Evolutionary conservation across 2,113 vertebrate genomes (phyloP).

Genomic region (Cyprinodon brontotheroides): DNA sequence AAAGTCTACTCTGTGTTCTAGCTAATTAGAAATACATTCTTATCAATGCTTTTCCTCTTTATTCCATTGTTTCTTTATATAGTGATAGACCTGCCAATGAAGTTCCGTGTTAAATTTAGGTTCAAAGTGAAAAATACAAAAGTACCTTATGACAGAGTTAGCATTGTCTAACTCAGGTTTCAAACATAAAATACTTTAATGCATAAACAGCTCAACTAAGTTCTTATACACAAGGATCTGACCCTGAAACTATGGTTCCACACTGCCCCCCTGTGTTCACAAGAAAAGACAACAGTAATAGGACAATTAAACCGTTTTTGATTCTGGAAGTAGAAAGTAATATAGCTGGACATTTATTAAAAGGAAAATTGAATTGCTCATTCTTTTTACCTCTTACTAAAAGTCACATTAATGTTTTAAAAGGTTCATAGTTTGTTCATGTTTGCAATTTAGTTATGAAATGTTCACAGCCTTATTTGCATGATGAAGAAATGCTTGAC

Average conservation of each 20-base stretch:
- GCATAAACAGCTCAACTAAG: slow-evolving; percentile 23
- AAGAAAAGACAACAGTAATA: slow-evolving; percentile 1
- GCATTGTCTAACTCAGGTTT: slow-evolving; percentile 42
- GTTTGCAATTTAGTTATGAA: slow-evolving; percentile 24
- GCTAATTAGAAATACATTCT: not conserved
- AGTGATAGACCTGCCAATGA: slow-evolving; percentile 1
- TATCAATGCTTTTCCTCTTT: not conserved
- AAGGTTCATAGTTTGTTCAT: slow-evolving; percentile 10
- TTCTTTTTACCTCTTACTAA: not conserved
- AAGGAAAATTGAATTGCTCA: not conserved
- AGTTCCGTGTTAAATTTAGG: slow-evolving; percentile 17
- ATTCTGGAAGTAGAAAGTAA: not conserved
- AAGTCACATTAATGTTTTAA: not conserved
- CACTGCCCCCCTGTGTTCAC: slow-evolving; percentile 78
- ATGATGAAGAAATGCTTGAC: slow-evolving; percentile 49
- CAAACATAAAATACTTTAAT: slow-evolving; percentile 30
- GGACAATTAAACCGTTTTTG: not conserved
- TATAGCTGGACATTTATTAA: not conserved
- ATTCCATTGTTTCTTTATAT: not conserved
- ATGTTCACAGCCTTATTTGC: slow-evolving; percentile 42
- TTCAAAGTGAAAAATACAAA: slow-evolving; percentile 22
- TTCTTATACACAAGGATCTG: slow-evolving; percentile 25
- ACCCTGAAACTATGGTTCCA: slow-evolving; percentile 61
- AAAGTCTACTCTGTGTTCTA: slow-evolving; percentile 16
- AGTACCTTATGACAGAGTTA: slow-evolving; percentile 34